Evolutionary conservation across 2,797 vertebrate species (phyloP).

Genomic region (Catharus ustulatus): DNA sequence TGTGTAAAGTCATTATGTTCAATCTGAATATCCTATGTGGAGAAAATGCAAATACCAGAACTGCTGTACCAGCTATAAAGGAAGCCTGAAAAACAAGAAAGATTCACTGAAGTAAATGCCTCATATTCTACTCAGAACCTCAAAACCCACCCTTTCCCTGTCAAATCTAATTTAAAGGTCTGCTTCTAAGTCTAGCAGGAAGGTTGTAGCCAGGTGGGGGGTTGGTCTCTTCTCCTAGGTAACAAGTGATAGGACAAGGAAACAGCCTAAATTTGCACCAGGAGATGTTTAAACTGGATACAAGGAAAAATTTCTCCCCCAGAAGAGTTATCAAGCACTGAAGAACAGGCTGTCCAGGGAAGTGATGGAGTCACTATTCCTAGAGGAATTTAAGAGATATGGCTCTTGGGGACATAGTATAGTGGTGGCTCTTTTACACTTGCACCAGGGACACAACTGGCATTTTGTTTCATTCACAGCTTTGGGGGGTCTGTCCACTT

Average conservation of each 20-base stretch:
- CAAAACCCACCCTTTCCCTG: neutral
- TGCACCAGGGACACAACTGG: neutral
- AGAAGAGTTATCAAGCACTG: neutral
- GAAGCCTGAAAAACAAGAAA: neutral
- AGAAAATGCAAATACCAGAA: neutral
- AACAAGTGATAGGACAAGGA: neutral
- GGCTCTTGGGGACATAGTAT: no score
- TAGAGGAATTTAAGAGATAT: neutral
- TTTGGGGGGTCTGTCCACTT: neutral
- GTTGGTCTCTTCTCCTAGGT: neutral
- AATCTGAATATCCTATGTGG: neutral
- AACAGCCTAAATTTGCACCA: neutral
- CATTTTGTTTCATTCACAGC: neutral
- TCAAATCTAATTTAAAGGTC: neutral
- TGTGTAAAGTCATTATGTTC: neutral
- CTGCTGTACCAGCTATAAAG: neutral
- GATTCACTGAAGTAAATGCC: neutral
- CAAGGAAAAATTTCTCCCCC: neutral
- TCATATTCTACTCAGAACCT: neutral
- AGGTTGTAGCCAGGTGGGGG: neutral
- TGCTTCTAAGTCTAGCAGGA: neutral
- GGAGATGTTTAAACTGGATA: neutral
- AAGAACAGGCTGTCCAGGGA: neutral
- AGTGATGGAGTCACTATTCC: neutral
- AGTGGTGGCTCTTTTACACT: neutral